phyloP scores from a whole-genome alignment of 2,797 vertebrate species.

The Danio choprae region DNA sequence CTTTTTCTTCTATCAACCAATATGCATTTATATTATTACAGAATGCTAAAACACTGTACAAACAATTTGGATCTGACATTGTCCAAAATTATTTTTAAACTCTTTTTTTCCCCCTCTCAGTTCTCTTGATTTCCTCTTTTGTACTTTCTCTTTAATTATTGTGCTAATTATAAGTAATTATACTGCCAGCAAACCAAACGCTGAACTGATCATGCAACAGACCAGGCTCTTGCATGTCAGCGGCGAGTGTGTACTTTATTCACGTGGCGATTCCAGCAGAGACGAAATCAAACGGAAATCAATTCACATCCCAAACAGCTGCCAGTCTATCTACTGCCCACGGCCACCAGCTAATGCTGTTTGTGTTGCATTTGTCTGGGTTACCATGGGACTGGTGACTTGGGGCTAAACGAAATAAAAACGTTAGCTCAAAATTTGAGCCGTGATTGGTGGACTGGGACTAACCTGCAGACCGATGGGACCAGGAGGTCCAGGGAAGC shows the following conservation, averaged over 20 bases:
- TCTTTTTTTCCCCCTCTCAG: neutral
- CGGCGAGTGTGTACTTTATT: neutral
- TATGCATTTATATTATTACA: too few species aligned
- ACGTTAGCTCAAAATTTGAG: neutral
- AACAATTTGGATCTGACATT: too few species aligned
- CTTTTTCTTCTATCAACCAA: too few species aligned
- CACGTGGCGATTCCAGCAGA: slow-evolving; percentile 11
- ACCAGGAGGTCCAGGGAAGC: slow-evolving; percentile 96
- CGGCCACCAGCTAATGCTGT: slow-evolving; percentile 27
- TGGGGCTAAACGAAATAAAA: neutral
- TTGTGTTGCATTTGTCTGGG: slow-evolving; percentile 26
- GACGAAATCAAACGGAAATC: slow-evolving; percentile 43
- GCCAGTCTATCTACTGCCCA: slow-evolving; percentile 30
- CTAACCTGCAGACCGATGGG: slow-evolving; percentile 96
- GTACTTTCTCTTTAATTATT: neutral
- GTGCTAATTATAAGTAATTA: neutral
- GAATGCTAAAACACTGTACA: too few species aligned
- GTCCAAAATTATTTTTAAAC: neutral
- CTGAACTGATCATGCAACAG: neutral
- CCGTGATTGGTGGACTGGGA: neutral
- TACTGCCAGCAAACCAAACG: neutral
- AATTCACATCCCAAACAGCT: slow-evolving; percentile 37
- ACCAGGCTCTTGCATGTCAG: neutral
- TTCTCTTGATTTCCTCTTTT: neutral
- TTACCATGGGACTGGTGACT: slow-evolving; percentile 4